phyloP scores from a whole-genome alignment of 2,797 vertebrate species.

The Cyclopterus lumpus region DNA sequence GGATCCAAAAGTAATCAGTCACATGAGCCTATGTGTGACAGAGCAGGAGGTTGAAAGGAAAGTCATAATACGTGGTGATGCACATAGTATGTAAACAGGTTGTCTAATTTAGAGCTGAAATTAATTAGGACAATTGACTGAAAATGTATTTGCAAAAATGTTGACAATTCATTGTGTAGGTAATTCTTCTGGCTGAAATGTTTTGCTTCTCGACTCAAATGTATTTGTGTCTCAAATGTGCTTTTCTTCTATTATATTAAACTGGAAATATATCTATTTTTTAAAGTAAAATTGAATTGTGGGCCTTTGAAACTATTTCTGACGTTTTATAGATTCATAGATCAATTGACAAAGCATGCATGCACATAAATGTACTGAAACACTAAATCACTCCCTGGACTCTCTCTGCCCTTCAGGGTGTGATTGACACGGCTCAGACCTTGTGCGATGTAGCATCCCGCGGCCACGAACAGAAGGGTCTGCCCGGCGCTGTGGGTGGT shows the following conservation, averaged over 20 bases:
- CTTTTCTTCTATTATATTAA: neutral
- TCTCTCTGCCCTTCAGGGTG: slow-evolving; percentile 80
- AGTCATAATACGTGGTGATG: neutral
- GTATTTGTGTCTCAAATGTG: neutral
- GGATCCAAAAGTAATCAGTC: neutral
- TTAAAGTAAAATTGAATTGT: neutral
- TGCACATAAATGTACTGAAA: neutral
- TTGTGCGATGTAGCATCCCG: slow-evolving; percentile 92
- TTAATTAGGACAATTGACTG: neutral
- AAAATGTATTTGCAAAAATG: neutral
- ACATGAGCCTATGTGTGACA: neutral
- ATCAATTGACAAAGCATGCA: too few species aligned
- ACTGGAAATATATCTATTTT: neutral
- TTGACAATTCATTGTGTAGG: neutral
- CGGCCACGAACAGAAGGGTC: slow-evolving; percentile 93
- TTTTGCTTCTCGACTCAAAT: neutral
- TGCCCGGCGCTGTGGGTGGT: slow-evolving; percentile 92
- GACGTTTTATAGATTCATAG: neutral
- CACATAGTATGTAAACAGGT: neutral
- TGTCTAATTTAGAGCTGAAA: neutral
- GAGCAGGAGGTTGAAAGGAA: neutral
- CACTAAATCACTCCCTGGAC: neutral
- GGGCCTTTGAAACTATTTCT: neutral
- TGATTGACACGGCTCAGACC: slow-evolving; percentile 93
- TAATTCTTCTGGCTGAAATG: too few species aligned